These are phyloP conservation scores for Nephila pilipes DNA, from an alignment of 1,140 invertebrate genomes.

Conservation along the genomic window DNA sequence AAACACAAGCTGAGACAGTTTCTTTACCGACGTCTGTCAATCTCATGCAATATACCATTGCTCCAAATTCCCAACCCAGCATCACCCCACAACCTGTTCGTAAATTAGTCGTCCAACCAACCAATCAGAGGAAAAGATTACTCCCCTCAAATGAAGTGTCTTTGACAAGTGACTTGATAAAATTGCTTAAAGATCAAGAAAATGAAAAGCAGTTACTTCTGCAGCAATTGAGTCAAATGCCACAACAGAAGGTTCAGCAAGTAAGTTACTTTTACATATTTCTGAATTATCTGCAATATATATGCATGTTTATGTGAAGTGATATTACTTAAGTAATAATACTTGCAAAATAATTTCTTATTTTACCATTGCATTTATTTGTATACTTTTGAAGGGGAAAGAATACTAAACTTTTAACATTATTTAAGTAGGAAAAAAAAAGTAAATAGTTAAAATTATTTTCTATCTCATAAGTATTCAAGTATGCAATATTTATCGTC, in stretches of 20 bases:
- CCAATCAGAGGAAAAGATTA: conserved; percentile 51
- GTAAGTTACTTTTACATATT: conserved; percentile 18
- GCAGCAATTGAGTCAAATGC: conserved; percentile 67
- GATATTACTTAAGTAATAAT: too few relatives aligned
- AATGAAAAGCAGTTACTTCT: conserved; percentile 56
- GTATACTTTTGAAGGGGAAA: too few relatives aligned
- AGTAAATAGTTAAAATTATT: too few relatives aligned
- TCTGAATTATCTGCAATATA: not conserved
- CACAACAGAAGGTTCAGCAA: conserved; percentile 71
- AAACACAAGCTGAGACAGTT: conserved; percentile 37
- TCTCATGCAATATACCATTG: conserved; percentile 57
- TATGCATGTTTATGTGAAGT: too few relatives aligned
- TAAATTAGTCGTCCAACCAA: conserved; percentile 52
- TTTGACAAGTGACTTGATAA: conserved; percentile 45
- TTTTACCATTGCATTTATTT: too few relatives aligned
- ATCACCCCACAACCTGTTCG: conserved; percentile 37
- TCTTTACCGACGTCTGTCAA: conserved; percentile 32
- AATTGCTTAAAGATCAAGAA: conserved; percentile 48
- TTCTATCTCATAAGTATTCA: too few relatives aligned
- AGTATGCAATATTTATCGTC: too few relatives aligned
- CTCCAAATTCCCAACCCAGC: conserved; percentile 19
- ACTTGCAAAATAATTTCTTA: too few relatives aligned
- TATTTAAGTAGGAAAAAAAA: too few relatives aligned
- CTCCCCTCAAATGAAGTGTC: conserved; percentile 42
- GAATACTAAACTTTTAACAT: too few relatives aligned